These are phyloP conservation scores for Halesus radiatus DNA, from an alignment of 1,140 invertebrate genomes.

Conservation along the genomic window DNA sequence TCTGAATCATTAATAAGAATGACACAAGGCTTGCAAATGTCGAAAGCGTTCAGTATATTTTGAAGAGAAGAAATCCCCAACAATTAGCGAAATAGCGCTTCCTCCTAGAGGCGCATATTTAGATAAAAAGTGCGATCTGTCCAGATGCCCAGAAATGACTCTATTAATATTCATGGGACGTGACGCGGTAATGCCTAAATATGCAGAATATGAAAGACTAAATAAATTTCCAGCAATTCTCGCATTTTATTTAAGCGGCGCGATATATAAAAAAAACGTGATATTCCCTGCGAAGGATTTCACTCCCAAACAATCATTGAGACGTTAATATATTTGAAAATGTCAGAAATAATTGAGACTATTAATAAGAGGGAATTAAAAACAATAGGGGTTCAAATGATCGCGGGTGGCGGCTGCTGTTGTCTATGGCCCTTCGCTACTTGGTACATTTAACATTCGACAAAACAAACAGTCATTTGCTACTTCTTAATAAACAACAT, in stretches of 20 bases:
- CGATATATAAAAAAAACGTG: neutral
- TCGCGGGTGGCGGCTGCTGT: slow-evolving; percentile 37
- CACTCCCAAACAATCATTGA: slow-evolving; percentile 42
- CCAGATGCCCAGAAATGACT: slow-evolving; percentile 38
- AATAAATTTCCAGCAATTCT: slow-evolving; percentile 42
- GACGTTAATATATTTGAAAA: slow-evolving; percentile 52
- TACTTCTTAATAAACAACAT: neutral
- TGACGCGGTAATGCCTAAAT: slow-evolving; percentile 38
- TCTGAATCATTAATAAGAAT: no score
- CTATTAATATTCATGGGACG: slow-evolving; percentile 47
- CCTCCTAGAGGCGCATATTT: neutral
- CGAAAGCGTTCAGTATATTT: no score
- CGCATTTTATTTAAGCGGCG: slow-evolving; percentile 37
- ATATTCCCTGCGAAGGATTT: slow-evolving; percentile 27
- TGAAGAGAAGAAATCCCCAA: neutral
- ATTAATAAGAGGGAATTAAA: slow-evolving; percentile 57
- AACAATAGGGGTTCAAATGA: slow-evolving; percentile 52
- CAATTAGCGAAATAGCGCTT: slow-evolving; percentile 9
- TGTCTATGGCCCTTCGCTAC: neutral
- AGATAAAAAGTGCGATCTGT: slow-evolving; percentile 22
- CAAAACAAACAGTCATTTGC: slow-evolving; percentile 15
- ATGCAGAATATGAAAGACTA: slow-evolving; percentile 40
- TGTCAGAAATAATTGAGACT: slow-evolving; percentile 53
- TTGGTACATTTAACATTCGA: neutral
- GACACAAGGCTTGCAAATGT: no score